Evolutionary conservation across 2,888 invertebrate species (phyloP).

Genomic region (Gasteruption jaculator): DNA sequence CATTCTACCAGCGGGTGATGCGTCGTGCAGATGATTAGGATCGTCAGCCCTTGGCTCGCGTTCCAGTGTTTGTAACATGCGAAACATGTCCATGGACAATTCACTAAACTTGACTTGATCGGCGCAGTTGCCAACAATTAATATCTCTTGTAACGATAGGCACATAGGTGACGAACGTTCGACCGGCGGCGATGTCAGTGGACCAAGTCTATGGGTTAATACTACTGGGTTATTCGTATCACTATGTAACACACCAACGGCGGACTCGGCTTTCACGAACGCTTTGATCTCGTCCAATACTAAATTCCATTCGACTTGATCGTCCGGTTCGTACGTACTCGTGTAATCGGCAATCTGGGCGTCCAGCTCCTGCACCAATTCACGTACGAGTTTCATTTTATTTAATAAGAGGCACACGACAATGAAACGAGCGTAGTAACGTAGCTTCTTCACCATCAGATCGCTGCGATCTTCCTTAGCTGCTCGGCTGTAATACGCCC

Average conservation of each 20-base stretch:
- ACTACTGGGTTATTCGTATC: conserved; percentile 79
- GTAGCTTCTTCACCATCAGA: conserved; percentile 92
- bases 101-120: conserved; percentile 97
- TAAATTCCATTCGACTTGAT: conserved; percentile 86
- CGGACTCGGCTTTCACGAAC: conserved; percentile 88
- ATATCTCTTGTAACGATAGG: conserved; percentile 85
- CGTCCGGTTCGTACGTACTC: conserved; percentile 93
- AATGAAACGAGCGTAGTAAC: conserved; percentile 92
- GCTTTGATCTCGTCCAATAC: conserved; percentile 92
- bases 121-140: conserved; percentile 89
- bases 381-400: conserved; percentile 88
- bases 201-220: conserved; percentile 81
- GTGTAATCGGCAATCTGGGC: conserved; percentile 94
- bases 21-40: conserved; percentile 67
- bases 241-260: conserved; percentile 82
- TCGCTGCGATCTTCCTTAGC: conserved; percentile 92
- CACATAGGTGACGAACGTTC: conserved; percentile 84
- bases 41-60: conserved; percentile 87
- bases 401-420: conserved; percentile 91
- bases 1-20: conserved; percentile 66
- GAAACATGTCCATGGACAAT: conserved; percentile 95
- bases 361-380: conserved; percentile 87
- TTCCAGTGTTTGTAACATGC: conserved; percentile 93
- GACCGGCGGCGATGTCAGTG: conserved; percentile 79
- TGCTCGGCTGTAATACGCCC: conserved; percentile 91